These are phyloP conservation scores for Bos indicus DNA, from an alignment of 2,113 vertebrate genomes.

Conservation along the genomic window DNA sequence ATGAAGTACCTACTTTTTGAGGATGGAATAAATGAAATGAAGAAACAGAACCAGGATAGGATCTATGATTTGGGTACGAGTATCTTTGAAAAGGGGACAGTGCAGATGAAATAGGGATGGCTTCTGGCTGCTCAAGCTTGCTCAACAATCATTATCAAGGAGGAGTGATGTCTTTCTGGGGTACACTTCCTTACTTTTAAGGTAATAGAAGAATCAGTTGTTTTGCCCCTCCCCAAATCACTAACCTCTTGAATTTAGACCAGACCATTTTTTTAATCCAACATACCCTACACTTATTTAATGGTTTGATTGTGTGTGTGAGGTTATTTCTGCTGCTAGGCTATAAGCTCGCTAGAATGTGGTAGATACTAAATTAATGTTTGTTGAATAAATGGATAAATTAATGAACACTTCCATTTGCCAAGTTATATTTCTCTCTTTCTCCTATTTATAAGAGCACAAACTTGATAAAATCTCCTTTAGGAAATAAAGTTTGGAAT, in stretches of 20 bases:
- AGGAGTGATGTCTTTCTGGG: accelerated
- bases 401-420: neutral
- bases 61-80: neutral
- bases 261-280: neutral
- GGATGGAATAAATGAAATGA: neutral
- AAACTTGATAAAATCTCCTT: neutral
- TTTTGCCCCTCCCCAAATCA: neutral
- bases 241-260: neutral
- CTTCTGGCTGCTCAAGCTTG: neutral
- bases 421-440: neutral
- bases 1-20: neutral
- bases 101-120: neutral
- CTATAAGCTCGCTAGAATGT: neutral
- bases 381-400: neutral
- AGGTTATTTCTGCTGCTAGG: neutral
- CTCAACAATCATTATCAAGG: neutral
- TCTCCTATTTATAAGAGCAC: neutral
- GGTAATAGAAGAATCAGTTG: neutral
- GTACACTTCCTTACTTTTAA: neutral
- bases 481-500: neutral
- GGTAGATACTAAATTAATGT: neutral
- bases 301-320: neutral
- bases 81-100: neutral
- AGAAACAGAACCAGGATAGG: neutral
- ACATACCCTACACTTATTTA: neutral